Evolutionary conservation across 2,797 vertebrate species (phyloP), one percentile per base, ranked within the genome.

Genomic region (Graptemys geographica): DNA sequence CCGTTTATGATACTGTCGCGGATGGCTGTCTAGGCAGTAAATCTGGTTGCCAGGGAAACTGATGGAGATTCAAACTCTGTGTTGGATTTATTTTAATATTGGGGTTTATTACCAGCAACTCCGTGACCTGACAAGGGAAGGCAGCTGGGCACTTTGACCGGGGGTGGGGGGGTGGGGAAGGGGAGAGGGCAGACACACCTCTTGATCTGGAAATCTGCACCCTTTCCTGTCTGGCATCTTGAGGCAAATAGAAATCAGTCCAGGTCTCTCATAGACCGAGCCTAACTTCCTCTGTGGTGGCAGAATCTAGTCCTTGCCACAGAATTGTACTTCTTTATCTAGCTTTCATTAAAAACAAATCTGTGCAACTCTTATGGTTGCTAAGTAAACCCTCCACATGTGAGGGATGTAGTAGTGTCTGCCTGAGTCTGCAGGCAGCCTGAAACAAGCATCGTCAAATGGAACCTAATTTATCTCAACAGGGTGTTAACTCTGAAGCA

Each of bases 11-110:
- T 91, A 79, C 72, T 47, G 44, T 31, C 37, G 69, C 15, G 44
- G 79, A 74, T 86, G 72, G 57, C 81, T 79, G 81, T 81, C 56
- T 56, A 80, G 74, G 86, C 90, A 79, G 51, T 84, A 88, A 92
- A 87, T 91, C 51, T 87, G 86, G 90, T 92, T 92, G 90, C 90
- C 69, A 88, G 16, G 90, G 90, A 80, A 88, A 92, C 86, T 21
- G 86, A 92, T 84, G 86, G 74, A 72, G 81, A 84, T 69, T 51
- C 21, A 51, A 57, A 44, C 81, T 69, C 41, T 2, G 23, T 55
- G 51, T 57, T 87, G 51, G 51, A 79, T 87, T 92, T 79, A 84
- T 84, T 56, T 76, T 79, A 76, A 72, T 87, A 92, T 92, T 92
- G 83, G 86, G 74, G 51, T 84, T 92, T 79, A 57, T 72, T 87